Evolutionary conservation across 2,888 invertebrate genomes (phyloP).

Genomic region (Lithosia quadra): DNA sequence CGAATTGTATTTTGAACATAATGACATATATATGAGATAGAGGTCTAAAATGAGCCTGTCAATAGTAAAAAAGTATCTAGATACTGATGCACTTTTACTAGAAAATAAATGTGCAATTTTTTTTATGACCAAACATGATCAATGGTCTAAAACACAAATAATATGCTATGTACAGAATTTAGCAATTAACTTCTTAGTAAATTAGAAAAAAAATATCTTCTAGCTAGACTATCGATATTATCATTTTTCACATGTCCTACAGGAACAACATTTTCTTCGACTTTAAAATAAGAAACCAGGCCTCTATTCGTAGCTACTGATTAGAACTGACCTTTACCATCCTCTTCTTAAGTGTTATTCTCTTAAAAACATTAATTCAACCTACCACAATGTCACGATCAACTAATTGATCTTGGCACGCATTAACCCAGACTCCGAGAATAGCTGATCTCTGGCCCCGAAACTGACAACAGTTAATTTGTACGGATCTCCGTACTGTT

Average conservation of each 20-base stretch:
- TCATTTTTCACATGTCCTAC: neutral
- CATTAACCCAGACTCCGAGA: slow-evolving; percentile 38
- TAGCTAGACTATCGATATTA: no score
- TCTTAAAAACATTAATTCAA: slow-evolving; percentile 42
- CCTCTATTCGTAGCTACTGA: neutral
- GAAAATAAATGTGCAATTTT: no score
- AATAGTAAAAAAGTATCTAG: no score
- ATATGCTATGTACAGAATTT: no score
- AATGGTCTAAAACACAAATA: no score
- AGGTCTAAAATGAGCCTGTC: no score
- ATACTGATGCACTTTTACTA: no score
- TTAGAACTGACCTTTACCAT: neutral
- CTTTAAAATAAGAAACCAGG: neutral
- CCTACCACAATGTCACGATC: slow-evolving; percentile 44
- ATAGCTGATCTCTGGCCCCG: slow-evolving; percentile 20
- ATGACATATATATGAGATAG: no score
- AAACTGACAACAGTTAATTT: slow-evolving; percentile 28
- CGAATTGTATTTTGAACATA: no score
- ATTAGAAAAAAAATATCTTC: no score
- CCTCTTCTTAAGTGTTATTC: neutral
- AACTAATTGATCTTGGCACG: slow-evolving; percentile 30
- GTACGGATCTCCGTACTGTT: slow-evolving; percentile 30
- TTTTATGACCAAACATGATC: no score
- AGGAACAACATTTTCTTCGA: neutral
- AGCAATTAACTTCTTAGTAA: no score